Evolutionary conservation across 2,797 vertebrate species (phyloP).

Genomic region (Pelodytes ibericus): DNA sequence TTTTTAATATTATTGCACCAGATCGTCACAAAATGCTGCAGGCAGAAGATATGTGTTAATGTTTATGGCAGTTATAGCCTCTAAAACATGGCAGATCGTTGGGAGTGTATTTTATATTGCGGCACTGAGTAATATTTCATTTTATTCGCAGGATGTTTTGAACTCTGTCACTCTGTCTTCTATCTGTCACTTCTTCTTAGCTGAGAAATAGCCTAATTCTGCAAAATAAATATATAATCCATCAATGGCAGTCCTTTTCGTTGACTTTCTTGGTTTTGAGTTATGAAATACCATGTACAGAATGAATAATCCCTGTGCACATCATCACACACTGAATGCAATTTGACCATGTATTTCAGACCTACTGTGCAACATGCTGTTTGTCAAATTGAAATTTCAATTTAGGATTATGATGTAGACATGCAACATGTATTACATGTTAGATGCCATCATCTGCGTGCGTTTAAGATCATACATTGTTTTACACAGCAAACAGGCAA

Average conservation of each 20-base stretch:
- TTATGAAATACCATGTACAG: constrained; percentile 31
- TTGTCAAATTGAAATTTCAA: constrained; percentile 48
- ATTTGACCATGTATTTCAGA: constrained; percentile 28
- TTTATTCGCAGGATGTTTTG: constrained; percentile 44
- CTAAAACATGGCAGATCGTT: constrained; percentile 30
- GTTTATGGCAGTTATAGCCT: constrained; percentile 32
- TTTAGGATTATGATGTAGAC: constrained; percentile 44
- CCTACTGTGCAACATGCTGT: constrained; percentile 25
- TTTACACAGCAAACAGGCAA: too few species aligned
- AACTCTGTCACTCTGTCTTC: constrained; percentile 45
- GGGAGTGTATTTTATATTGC: constrained; percentile 5
- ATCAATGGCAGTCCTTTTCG: constrained; percentile 38
- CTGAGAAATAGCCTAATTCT: constrained; percentile 49
- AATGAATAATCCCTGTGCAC: constrained; percentile 43
- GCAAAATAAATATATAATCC: constrained; percentile 53
- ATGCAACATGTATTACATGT: constrained; percentile 3
- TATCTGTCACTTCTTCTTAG: constrained; percentile 34
- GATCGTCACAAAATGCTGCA: constrained; percentile 11
- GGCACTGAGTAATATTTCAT: constrained; percentile 27
- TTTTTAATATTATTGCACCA: neutral
- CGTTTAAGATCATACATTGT: neutral
- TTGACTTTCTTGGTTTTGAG: constrained; percentile 26
- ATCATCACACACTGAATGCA: constrained; percentile 21
- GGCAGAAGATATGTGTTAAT: constrained; percentile 29
- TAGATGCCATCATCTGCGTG: constrained; percentile 3